These are phyloP conservation scores for Characodon lateralis DNA, from an alignment of 2,797 vertebrate species.

Conservation along the genomic window DNA sequence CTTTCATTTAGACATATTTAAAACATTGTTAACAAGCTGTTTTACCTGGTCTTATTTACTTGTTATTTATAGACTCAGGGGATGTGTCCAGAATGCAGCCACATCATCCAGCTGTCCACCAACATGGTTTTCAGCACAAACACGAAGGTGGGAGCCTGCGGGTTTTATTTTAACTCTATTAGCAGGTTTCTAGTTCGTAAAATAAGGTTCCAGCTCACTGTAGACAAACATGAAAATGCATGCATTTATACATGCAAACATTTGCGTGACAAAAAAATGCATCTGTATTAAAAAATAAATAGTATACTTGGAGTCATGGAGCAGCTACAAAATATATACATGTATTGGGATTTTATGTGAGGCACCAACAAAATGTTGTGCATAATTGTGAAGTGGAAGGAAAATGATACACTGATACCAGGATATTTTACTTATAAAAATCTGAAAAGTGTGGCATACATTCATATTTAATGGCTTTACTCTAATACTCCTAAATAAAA, in stretches of 20 bases:
- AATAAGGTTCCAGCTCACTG: background rate
- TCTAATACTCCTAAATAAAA: no score
- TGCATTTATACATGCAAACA: background rate
- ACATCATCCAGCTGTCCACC: slow-evolving; percentile 64
- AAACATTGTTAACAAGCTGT: background rate
- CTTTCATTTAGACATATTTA: background rate
- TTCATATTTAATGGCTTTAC: no score
- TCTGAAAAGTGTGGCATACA: no score
- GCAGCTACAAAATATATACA: no score
- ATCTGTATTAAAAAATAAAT: background rate
- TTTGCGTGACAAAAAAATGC: background rate
- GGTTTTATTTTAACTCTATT: background rate
- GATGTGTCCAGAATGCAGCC: slow-evolving; percentile 72
- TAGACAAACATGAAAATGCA: background rate
- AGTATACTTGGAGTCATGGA: no score
- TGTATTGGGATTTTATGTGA: no score
- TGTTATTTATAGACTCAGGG: slow-evolving; percentile 50
- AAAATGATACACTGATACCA: no score
- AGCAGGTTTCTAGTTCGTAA: background rate
- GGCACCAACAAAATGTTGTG: no score
- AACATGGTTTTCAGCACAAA: slow-evolving; percentile 71
- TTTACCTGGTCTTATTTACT: slow-evolving; percentile 4
- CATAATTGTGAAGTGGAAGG: no score
- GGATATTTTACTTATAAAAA: no score
- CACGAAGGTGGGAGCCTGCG: slow-evolving; percentile 61